Evolutionary conservation across 92 coral and sea anemone species (phyloP).

Genomic region (Palythoa caribaeorum): DNA sequence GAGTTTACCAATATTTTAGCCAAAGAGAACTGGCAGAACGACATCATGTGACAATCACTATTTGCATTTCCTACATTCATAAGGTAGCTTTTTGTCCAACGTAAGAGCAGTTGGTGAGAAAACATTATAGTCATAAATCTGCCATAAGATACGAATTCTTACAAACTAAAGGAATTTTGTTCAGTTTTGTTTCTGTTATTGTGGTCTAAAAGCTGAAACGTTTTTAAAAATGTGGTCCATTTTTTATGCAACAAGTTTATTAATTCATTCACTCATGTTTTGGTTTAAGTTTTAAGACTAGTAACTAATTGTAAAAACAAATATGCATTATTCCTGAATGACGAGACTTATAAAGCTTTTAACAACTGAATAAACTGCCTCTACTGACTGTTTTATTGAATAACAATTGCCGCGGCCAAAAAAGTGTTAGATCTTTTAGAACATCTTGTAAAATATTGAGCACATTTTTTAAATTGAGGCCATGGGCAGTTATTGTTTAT

Average conservation of each 20-base stretch:
- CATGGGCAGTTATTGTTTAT: not conserved
- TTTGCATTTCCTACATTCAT: slow-evolving; percentile 1
- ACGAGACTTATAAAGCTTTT: not conserved
- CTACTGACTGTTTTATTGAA: not conserved
- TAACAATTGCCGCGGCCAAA: not conserved
- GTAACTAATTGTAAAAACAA: not conserved
- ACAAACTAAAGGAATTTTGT: not conserved
- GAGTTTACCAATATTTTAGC: slow-evolving; percentile 64
- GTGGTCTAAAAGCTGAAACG: slow-evolving; percentile 5
- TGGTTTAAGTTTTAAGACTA: not conserved
- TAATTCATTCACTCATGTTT: not conserved
- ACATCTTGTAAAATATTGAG: not conserved
- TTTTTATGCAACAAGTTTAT: not conserved
- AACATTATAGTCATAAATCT: not conserved
- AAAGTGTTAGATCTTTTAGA: slow-evolving; percentile 2
- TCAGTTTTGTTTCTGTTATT: slow-evolving; percentile 6
- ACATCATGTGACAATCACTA: slow-evolving; percentile 49
- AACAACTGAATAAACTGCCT: not conserved
- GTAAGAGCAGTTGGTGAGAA: slow-evolving; percentile 8
- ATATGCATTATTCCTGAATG: not conserved
- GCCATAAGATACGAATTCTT: not conserved
- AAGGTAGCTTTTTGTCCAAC: slow-evolving; percentile 12
- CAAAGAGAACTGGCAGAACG: slow-evolving; percentile 68
- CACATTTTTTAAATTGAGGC: slow-evolving; percentile 6
- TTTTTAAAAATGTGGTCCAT: not conserved